Evolutionary conservation across 1,140 invertebrate genomes (phyloP).

Genomic region (Temnothorax longispinosus): DNA sequence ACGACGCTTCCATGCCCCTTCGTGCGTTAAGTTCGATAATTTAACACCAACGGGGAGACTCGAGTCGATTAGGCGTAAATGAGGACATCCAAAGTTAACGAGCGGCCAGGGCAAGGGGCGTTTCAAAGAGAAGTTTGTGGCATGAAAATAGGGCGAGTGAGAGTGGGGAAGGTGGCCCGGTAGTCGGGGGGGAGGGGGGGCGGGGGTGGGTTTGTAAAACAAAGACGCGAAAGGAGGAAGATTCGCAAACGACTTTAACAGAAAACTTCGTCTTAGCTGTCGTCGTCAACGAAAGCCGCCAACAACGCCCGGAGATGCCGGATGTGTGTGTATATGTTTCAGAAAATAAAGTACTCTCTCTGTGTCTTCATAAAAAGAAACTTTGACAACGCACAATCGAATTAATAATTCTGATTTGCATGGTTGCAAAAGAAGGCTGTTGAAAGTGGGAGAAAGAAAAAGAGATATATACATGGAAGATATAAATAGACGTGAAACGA

Average conservation of each 20-base stretch:
- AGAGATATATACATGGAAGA: not conserved
- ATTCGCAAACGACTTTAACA: constrained; percentile 58
- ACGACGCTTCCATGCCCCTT: constrained; percentile 51
- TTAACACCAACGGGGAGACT: constrained; percentile 64
- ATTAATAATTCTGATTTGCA: not conserved
- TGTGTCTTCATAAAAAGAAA: not conserved
- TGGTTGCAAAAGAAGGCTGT: not conserved
- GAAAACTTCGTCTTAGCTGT: constrained; percentile 63
- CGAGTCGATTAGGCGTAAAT: constrained; percentile 74
- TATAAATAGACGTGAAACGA: not conserved
- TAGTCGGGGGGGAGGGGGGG: not conserved
- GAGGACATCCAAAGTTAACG: constrained; percentile 73
- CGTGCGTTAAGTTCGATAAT: constrained; percentile 73
- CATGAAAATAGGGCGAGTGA: constrained; percentile 56
- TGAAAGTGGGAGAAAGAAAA: not conserved
- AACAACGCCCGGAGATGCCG: not conserved
- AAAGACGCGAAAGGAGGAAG: constrained; percentile 47
- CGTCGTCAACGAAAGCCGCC: constrained; percentile 49
- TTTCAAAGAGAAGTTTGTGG: constrained; percentile 67
- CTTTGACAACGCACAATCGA: not conserved
- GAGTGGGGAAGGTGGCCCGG: not conserved
- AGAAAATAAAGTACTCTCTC: not conserved
- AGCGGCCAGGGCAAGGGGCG: constrained; percentile 50
- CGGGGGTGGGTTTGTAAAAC: constrained; percentile 41
- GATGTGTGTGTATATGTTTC: not conserved